Percentiles rank a stretch among this genome's conserved stretches.
Evolutionary conservation across 2,113 vertebrate species (phyloP).

Genomic region (Irena cyanogastra): DNA sequence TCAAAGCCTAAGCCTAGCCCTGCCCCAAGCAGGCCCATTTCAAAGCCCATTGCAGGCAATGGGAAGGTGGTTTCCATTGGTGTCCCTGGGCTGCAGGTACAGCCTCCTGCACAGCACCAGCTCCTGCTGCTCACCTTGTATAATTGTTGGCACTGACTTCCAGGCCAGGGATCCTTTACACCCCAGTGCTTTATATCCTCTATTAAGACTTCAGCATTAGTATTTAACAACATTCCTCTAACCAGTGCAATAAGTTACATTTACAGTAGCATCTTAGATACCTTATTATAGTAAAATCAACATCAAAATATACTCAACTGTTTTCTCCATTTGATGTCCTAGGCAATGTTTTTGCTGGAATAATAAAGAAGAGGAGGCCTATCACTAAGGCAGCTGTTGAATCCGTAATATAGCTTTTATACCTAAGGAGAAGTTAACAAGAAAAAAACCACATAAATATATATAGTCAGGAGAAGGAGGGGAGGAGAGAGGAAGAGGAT

Average conservation of each 20-base stretch:
- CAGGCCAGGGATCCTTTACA: not conserved
- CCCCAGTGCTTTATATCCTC: not conserved
- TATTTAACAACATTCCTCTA: not conserved
- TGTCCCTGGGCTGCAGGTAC: not conserved
- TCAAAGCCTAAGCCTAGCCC: not conserved
- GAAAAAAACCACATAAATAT: not conserved
- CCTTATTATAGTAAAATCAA: not conserved
- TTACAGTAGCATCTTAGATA: not conserved
- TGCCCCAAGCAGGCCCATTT: not conserved
- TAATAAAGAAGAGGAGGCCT: slow-evolving; percentile 86
- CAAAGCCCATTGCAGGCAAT: not conserved
- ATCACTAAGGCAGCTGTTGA: slow-evolving; percentile 85
- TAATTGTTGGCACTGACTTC: not conserved
- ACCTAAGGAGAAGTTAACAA: slow-evolving; percentile 64
- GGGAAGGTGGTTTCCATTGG: not conserved
- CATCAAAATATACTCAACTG: slow-evolving; percentile 73
- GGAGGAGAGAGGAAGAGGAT: not conserved
- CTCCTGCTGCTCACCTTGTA: not conserved
- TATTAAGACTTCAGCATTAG: not conserved
- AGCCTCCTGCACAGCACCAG: not conserved
- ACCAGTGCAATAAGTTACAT: not conserved
- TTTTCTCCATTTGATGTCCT: slow-evolving; percentile 72
- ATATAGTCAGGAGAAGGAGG: not conserved
- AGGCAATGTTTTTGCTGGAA: slow-evolving; percentile 77
- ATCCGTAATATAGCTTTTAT: slow-evolving; percentile 79